These are phyloP conservation scores for Phacellophora camtschatica DNA, from an alignment of 30 jellyfish, hydroid and myxozoan species.

Conservation along the genomic window DNA sequence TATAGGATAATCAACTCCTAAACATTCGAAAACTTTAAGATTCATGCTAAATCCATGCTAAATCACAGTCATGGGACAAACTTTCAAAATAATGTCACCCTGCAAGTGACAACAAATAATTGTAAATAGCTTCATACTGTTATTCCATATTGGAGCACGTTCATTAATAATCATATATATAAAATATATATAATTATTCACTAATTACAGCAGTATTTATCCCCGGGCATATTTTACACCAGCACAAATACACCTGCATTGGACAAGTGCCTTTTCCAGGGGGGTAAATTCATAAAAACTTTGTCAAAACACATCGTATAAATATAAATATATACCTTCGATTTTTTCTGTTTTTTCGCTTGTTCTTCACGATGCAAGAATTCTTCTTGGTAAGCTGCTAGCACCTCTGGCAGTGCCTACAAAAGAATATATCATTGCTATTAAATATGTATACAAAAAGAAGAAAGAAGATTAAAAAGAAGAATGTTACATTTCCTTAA, in stretches of 20 bases:
- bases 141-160: background rate
- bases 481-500: too few species aligned
- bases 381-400: constrained; percentile 18
- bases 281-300: too few species aligned
- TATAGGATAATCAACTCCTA: background rate
- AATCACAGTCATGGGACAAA: background rate
- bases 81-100: background rate
- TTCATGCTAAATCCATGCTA: background rate
- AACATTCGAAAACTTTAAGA: background rate
- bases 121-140: background rate
- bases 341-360: background rate
- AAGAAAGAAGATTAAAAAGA: background rate
- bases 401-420: constrained; percentile 28
- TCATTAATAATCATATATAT: background rate
- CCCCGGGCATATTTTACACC: too few species aligned
- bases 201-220: too few species aligned
- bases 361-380: background rate
- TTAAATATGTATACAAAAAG: background rate
- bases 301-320: constrained; percentile 18
- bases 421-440: background rate
- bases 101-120: background rate
- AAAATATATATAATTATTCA: too few species aligned
- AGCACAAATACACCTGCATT: too few species aligned
- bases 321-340: background rate
- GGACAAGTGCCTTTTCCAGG: too few species aligned